Conservation (phyloP, 2,113 vertebrate genomes). For the Narcine bancroftii region DNA sequence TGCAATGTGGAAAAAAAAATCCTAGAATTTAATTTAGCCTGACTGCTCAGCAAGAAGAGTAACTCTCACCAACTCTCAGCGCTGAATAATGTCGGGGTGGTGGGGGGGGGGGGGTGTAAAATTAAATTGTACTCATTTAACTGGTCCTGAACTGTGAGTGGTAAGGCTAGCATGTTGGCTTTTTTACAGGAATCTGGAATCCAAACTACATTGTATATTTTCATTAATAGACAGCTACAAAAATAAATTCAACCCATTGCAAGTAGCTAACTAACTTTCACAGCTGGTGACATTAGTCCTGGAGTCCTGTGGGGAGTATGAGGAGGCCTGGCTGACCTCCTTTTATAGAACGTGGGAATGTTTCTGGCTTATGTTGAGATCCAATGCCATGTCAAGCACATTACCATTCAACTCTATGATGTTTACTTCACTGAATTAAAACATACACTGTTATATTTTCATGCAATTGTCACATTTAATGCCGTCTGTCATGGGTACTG, state of each 20-base stretch:
- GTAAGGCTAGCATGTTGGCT: background rate
- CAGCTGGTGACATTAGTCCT: constrained; percentile 48
- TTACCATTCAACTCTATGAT: constrained; percentile 38
- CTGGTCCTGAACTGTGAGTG: background rate
- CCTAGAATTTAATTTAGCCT: background rate
- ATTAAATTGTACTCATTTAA: background rate
- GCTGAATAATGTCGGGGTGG: background rate
- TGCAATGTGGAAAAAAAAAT: background rate
- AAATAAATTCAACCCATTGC: background rate
- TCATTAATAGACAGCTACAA: background rate
- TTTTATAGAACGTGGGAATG: constrained; percentile 60
- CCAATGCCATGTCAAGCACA: constrained; percentile 40
- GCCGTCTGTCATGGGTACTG: background rate
- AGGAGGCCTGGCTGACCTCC: constrained; percentile 57
- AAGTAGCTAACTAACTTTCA: constrained; percentile 28
- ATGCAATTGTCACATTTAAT: background rate
- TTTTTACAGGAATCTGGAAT: background rate
- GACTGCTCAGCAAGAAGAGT: background rate
- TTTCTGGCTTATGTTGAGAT: constrained; percentile 45
- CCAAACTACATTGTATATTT: background rate
- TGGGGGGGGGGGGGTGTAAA: too few relatives aligned
- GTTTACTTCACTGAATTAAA: constrained; percentile 28
- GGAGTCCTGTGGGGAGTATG: constrained; percentile 48
- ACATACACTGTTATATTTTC: background rate
- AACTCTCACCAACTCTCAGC: background rate